Base-by-base conservation (phyloP, 1,140 invertebrate genomes). In the Nomia melanderi region DNA sequence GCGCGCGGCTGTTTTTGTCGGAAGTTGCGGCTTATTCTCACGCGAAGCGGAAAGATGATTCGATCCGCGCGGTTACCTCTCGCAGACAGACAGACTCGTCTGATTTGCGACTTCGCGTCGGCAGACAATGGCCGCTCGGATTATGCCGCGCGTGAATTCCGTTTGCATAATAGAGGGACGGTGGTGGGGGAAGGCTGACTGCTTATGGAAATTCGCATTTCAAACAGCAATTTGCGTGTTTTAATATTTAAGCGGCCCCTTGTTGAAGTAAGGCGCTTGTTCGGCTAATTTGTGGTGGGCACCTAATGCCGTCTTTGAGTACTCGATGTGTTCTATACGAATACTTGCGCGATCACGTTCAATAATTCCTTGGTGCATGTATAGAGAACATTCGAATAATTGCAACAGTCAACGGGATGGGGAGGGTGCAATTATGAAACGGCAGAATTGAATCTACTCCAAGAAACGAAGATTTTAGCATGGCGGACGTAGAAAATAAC, bases 141-240 rank as follows among this genome's bases (percentile, higher is more conserved):
- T 50, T 23, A 50, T 50, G 41, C 25, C 31, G 20, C 23, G 12
- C 20, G 25, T 14, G 31, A 50, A 60, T 27, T 20, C 27, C 14
- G 2, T n/a, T 27, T 39, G 23, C 25, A 17, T 2, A 33, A 5
- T 8, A 20, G 17, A 20, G n/a, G 9, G 33, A 27, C 41, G 2
- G 3, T 1, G 44, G 41, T 0, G 5, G 1, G 29, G 39, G n/a
- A 17, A 23, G n/a, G n/a, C n/a, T n/a, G n/a, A 7, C 47, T 33
- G 70, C 3, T 20, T 14, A 29, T 72, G 70, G 41, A 39, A 72
- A 72, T 36, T 59, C 67, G n/a, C 41, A 14, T 27, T 72, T 14
- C 41, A 20, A 72, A 63, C 57, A 41, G n/a, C 62, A 63, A 39
- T 72, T 63, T 31, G 17, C 57, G 67, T 17, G 36, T 59, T 70